Base-by-base conservation (phyloP, 2,113 vertebrate species). In the Microcebus griseorufus region DNA sequence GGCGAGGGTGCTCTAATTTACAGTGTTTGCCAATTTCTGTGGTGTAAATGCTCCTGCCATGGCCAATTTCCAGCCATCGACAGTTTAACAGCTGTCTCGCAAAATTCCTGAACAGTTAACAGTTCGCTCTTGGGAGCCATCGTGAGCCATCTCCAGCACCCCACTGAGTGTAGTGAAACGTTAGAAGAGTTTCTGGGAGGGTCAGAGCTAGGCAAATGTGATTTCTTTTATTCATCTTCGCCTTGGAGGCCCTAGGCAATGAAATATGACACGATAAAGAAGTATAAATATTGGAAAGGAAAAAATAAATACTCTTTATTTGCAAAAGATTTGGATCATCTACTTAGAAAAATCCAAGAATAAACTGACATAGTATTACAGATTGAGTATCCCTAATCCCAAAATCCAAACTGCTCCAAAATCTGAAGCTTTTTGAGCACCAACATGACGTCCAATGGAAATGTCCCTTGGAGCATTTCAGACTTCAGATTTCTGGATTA, bases 161-260 rank as follows among this genome's bases (percentile, higher is more conserved):
- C 45, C 27, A 4, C 0, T 1, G 32, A 39, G 22, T 14, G 9
- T 1, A 37, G 14, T 0, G 8, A 65, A 14, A 16, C 3, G 18
- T 39, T 13, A 39, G 27, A 32, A 73, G 73, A 34, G 20, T 53
- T 94, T 51, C 69, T 85, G 62, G 88, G 48, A 39, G 88, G 58
- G 10, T 34, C 16, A 18, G 69, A 79, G 64, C 42, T 37, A 64
- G 81, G 39, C 13, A 12, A 16, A 78, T 5, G 34, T 45, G 18
- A 17, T 53, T 60, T 79, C 37, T 62, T 42, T 25, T 5, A 5
- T 67, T 60, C 23, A 32, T 53, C 42, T 0, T 39, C 34, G 10
- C 53, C 89, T 27, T 22, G 60, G 73, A 72, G 69, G 32, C 58
- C 32, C n/a, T 2, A 45, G 60, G 53, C 67, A 75, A 64, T 22